Percentiles rank a stretch among this genome's conserved stretches.
These are phyloP conservation scores for Acanthosepion esculentum DNA, from an alignment of 2,888 invertebrate genomes.

Conservation along the genomic window DNA sequence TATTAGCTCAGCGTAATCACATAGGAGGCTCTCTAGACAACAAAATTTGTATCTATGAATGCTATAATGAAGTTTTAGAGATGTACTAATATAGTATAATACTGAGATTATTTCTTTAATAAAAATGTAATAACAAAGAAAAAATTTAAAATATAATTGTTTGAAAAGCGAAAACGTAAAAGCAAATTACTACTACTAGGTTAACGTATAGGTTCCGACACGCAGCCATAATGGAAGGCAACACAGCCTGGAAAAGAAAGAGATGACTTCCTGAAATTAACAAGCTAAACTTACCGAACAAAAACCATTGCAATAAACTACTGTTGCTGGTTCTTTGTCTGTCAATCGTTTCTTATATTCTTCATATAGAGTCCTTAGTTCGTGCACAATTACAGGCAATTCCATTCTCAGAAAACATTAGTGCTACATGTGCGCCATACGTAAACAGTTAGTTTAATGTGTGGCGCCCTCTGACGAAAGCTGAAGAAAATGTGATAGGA, in stretches of 20 bases:
- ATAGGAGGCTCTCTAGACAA: background rate
- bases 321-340: constrained; percentile 45
- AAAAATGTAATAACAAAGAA: background rate
- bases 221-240: constrained; percentile 42
- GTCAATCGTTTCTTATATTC: constrained; percentile 46
- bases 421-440: constrained; percentile 49
- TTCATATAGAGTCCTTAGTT: constrained; percentile 47
- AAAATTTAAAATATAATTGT: background rate
- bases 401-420: constrained; percentile 42
- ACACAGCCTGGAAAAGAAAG: background rate
- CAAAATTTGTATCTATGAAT: background rate
- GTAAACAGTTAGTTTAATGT: constrained; percentile 46
- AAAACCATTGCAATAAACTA: constrained; percentile 45
- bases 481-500: background rate
- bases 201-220: constrained; percentile 38
- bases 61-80: background rate
- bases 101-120: background rate
- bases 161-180: background rate
- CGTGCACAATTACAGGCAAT: constrained; percentile 48
- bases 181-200: constrained; percentile 1
- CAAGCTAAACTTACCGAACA: constrained; percentile 34
- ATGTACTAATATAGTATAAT: background rate
- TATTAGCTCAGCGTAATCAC: background rate
- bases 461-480: background rate
- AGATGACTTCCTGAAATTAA: background rate